Evolutionary conservation across 2,113 vertebrate species (phyloP).

Genomic region (Pungitius pungitius): DNA sequence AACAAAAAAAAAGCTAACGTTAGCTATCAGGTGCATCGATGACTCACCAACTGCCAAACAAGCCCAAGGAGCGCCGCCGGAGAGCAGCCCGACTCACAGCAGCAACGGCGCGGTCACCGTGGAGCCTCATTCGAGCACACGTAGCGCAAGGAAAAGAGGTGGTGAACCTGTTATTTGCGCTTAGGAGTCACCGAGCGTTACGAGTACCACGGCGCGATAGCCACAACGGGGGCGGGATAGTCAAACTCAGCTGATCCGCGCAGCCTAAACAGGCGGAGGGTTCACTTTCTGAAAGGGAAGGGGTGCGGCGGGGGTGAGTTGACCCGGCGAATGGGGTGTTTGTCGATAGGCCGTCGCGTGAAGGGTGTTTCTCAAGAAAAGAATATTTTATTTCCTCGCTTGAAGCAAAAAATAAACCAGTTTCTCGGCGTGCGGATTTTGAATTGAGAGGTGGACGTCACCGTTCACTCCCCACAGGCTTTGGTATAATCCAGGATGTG

Average conservation of each 20-base stretch:
- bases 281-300: slow-evolving; percentile 51
- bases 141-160: not conserved
- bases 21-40: slow-evolving; percentile 61
- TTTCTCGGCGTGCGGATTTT: not conserved
- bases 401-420: slow-evolving; percentile 6
- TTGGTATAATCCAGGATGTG: slow-evolving; percentile 82
- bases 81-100: slow-evolving; percentile 1
- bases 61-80: slow-evolving; percentile 20
- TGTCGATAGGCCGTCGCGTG: slow-evolving; percentile 9
- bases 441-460: not conserved
- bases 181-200: not conserved
- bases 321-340: not conserved
- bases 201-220: not conserved
- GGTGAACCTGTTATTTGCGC: not conserved
- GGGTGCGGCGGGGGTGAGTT: not conserved
- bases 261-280: slow-evolving; percentile 11
- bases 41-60: slow-evolving; percentile 76
- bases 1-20: not conserved
- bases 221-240: slow-evolving; percentile 45
- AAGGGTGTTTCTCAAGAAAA: slow-evolving; percentile 10
- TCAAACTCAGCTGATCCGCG: slow-evolving; percentile 76
- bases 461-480: not conserved
- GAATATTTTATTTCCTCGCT: not conserved
- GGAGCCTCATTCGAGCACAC: not conserved
- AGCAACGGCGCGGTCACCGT: not conserved